phyloP scores from a whole-genome alignment of 1,140 invertebrate species.

The Oscheius sp. region DNA sequence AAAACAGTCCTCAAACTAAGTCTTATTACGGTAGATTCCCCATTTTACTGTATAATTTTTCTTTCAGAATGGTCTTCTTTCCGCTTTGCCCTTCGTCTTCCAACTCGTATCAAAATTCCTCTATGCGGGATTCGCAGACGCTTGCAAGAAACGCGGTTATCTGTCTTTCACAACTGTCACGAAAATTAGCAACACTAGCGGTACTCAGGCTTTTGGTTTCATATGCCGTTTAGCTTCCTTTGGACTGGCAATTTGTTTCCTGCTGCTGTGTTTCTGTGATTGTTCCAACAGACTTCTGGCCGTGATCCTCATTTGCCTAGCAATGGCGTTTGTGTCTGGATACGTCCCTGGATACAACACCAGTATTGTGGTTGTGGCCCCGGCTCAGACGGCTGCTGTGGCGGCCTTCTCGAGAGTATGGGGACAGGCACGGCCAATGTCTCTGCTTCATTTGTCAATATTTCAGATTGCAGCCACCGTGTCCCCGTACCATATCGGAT shows the following conservation, averaged over 20 bases:
- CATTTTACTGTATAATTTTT: neutral
- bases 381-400: conserved; percentile 53
- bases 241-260: conserved; percentile 52
- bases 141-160: conserved; percentile 32
- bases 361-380: conserved; percentile 58
- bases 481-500: conserved; percentile 28
- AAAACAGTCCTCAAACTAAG: conserved; percentile 56
- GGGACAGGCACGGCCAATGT: conserved; percentile 57
- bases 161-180: conserved; percentile 43
- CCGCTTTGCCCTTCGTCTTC: conserved; percentile 56
- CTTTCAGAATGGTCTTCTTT: conserved; percentile 57
- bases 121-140: conserved; percentile 56
- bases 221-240: conserved; percentile 49
- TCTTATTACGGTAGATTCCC: conserved; percentile 45
- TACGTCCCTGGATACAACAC: conserved; percentile 61
- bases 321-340: conserved; percentile 55
- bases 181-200: conserved; percentile 57
- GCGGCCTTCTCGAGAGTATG: conserved; percentile 58
- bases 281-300: conserved; percentile 43
- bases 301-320: conserved; percentile 48
- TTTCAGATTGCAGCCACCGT: conserved; percentile 18
- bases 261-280: conserved; percentile 52
- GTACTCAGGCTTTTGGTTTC: conserved; percentile 16
- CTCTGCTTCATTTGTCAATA: neutral
- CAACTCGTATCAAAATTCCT: conserved; percentile 59